Evolutionary conservation across 2,888 invertebrate species (phyloP), one percentile per base, ranked within the genome.

Genomic region (Diaperis boleti): DNA sequence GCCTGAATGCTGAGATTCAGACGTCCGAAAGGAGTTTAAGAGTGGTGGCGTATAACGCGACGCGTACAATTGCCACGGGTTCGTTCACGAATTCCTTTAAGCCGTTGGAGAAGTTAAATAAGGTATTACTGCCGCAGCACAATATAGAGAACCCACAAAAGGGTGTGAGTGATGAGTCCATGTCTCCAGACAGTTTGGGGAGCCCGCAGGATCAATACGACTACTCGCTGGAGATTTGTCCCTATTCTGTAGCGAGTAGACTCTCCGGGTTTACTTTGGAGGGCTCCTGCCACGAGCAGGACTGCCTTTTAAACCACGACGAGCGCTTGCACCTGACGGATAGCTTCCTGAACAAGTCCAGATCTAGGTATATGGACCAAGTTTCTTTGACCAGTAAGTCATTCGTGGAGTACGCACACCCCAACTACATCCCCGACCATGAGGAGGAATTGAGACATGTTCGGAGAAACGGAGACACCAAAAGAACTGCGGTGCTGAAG

Each of bases 161-260:
- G n/a, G n/a, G n/a, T n/a, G n/a, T n/a, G n/a, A n/a, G n/a, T 15
- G 31, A 15, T n/a, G 20, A 14, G 11, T 10, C 14, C 41, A 72
- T 79, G 50, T 73, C 76, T 8, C 78, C 79, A 1, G 79, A 80
- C 62, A 79, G 79, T 72, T 69, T 79, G 65, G 63, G 63, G 1
- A 39, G 49, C 4, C 76, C 75, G n/a, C n/a, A n/a, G n/a, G n/a
- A n/a, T 18, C 78, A 78, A 10, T 67, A 65, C 17, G 26, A 45
- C 17, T 64, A 64, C 11, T 65, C 63, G 1, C n/a, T 49, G 14
- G 13, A 11, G 33, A 61, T 45, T 18, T 45, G 44, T 20, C 37
- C 37, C 0, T 33, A 17, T 10, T 45, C 47, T 1, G 20, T 50
- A 8, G 14, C 31, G 8, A 29, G 41, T 31, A 31, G 26, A 8